Percentiles rank a stretch among this genome's conserved stretches.
phyloP scores from a whole-genome alignment of 2,888 invertebrate genomes.

The Neelides folsomi region DNA sequence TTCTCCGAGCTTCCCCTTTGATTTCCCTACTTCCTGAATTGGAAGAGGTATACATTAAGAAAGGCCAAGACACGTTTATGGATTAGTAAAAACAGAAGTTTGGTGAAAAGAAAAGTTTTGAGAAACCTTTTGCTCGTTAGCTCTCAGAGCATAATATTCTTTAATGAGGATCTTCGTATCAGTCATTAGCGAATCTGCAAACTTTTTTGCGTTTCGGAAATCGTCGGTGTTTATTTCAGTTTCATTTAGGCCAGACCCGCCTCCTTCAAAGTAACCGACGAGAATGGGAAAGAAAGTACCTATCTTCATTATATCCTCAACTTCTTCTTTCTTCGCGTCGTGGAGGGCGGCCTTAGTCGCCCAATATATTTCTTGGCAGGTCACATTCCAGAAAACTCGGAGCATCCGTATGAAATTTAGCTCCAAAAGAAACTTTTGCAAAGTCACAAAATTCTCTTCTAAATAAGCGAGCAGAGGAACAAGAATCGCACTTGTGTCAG shows the following conservation, averaged over 20 bases:
- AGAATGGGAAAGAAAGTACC: constrained; percentile 12
- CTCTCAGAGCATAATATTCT: constrained; percentile 15
- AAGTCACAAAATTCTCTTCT: constrained; percentile 19
- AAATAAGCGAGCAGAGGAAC: constrained; percentile 21
- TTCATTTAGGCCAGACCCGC: constrained; percentile 17
- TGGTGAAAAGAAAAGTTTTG: neutral
- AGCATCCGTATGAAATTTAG: constrained; percentile 23
- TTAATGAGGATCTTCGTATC: constrained; percentile 18
- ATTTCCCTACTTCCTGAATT: neutral
- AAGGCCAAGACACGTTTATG: neutral
- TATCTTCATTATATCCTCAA: constrained; percentile 12
- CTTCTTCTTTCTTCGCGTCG: constrained; percentile 9
- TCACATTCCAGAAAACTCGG: constrained; percentile 23
- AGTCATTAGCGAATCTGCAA: constrained; percentile 13
- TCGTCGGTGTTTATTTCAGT: constrained; percentile 16
- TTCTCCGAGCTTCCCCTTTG: constrained; percentile 12
- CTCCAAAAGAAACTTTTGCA: constrained; percentile 18
- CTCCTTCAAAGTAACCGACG: constrained; percentile 19
- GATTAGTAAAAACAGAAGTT: neutral
- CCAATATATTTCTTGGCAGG: constrained; percentile 14
- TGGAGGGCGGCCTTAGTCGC: constrained; percentile 5
- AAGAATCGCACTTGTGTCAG: constrained; percentile 9
- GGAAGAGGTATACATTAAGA: neutral
- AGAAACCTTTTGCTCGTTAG: constrained; percentile 18
- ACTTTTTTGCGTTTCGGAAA: constrained; percentile 7